phyloP scores from a whole-genome alignment of 2,113 vertebrate genomes.

The Scytalopus superciliaris region DNA sequence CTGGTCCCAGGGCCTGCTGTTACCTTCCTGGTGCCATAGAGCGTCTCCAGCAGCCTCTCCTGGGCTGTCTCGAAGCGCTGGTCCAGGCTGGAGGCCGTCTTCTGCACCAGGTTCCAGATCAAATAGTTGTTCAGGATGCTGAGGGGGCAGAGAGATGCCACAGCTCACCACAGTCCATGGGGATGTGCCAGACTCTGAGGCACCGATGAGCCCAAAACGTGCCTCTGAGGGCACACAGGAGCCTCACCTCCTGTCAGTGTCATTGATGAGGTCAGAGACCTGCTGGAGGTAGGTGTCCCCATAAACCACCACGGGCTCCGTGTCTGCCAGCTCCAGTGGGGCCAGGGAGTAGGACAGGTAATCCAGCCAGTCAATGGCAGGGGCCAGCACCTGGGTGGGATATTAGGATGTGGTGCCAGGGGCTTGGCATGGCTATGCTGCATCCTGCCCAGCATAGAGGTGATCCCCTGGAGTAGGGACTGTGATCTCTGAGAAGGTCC shows the following conservation, averaged over 20 bases:
- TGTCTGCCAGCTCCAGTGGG: conserved; percentile 87
- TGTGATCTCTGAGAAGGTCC: not conserved
- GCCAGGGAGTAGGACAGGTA: conserved; percentile 86
- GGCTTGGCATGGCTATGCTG: not conserved
- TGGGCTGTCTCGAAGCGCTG: conserved; percentile 94
- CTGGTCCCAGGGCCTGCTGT: rapidly evolving
- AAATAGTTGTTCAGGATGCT: conserved; percentile 96
- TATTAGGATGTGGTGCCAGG: rapidly evolving
- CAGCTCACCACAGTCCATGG: rapidly evolving
- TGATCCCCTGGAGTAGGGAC: not conserved
- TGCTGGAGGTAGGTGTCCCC: conserved; percentile 90
- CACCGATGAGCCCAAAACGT: rapidly evolving
- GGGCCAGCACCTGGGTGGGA: conserved; percentile 78
- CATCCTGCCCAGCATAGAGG: not conserved
- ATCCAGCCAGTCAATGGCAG: conserved; percentile 92
- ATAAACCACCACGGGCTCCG: conserved; percentile 90
- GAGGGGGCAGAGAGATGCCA: not conserved
- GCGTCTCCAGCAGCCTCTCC: conserved; percentile 91
- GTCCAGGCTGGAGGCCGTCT: conserved; percentile 89
- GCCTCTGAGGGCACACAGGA: rapidly evolving
- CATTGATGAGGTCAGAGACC: conserved; percentile 92
- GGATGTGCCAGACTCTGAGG: not conserved
- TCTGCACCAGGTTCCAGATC: conserved; percentile 97
- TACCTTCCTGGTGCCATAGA: conserved; percentile 97
- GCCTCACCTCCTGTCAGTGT: conserved; percentile 83